phyloP scores from a whole-genome alignment of 2,797 vertebrate genomes.

The Pampus argenteus region DNA sequence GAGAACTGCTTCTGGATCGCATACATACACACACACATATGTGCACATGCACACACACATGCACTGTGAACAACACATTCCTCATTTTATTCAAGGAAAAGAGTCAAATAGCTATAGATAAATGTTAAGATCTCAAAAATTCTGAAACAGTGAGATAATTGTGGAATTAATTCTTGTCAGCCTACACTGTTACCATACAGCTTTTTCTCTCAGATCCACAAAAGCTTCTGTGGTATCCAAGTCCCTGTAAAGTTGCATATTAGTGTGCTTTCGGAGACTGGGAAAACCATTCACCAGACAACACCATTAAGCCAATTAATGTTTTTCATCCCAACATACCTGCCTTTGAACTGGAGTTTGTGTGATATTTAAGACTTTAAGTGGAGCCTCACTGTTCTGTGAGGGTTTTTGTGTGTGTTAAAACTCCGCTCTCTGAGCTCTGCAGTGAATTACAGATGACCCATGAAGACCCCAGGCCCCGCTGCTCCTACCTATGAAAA shows the following conservation, averaged over 20 bases:
- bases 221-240: constrained; percentile 33
- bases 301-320: constrained; percentile 69
- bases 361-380: constrained; percentile 81
- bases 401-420: constrained; percentile 65
- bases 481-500: constrained; percentile 76
- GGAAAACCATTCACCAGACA: constrained; percentile 44
- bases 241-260: constrained; percentile 35
- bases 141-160: constrained; percentile 59
- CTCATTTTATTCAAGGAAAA: constrained; percentile 51
- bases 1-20: constrained; percentile 54
- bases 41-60: constrained; percentile 11
- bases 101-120: constrained; percentile 41
- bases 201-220: constrained; percentile 18
- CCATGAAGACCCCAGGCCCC: constrained; percentile 78
- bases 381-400: constrained; percentile 68
- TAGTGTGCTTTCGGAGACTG: constrained; percentile 46
- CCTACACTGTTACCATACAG: background rate
- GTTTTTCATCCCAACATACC: constrained; percentile 62
- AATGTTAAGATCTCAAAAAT: constrained; percentile 54
- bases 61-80: constrained; percentile 32
- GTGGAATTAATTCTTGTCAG: constrained; percentile 29
- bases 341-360: constrained; percentile 73
- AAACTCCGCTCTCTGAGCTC: constrained; percentile 69
- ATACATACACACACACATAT: constrained; percentile 44
- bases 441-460: constrained; percentile 84